Percentiles rank a stretch among this genome's conserved stretches.
These are phyloP conservation scores for Andrena marginata DNA, from an alignment of 2,888 invertebrate genomes.

Conservation along the genomic window DNA sequence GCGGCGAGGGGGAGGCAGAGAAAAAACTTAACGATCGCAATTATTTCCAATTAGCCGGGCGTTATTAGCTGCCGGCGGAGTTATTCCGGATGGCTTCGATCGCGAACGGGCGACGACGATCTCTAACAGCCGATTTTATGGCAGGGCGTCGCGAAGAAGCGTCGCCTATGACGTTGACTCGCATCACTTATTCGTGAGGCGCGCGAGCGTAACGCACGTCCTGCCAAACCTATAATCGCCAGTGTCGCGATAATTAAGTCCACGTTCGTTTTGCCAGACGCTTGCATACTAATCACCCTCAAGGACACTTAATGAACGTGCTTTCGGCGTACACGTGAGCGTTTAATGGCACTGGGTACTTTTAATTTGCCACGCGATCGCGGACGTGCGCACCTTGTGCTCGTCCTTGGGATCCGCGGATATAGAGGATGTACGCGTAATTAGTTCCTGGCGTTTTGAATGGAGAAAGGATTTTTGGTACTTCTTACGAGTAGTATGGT, in stretches of 20 bases:
- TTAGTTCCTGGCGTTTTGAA: too few relatives aligned
- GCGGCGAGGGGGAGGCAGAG: too few relatives aligned
- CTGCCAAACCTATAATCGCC: slow-evolving; percentile 46
- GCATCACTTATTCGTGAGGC: slow-evolving; percentile 53
- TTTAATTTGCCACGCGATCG: slow-evolving; percentile 11
- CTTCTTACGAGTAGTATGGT: too few relatives aligned
- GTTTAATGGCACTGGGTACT: slow-evolving; percentile 3
- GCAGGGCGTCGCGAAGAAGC: not conserved
- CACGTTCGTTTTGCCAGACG: slow-evolving; percentile 56
- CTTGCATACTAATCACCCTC: slow-evolving; percentile 65
- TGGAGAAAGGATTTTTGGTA: too few relatives aligned
- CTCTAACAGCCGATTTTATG: slow-evolving; percentile 34
- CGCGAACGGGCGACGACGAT: not conserved
- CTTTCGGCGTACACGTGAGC: slow-evolving; percentile 22
- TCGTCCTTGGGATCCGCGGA: too few relatives aligned
- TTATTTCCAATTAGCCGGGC: slow-evolving; percentile 31
- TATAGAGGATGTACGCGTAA: too few relatives aligned
- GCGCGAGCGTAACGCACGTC: slow-evolving; percentile 42
- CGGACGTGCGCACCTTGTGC: not conserved
- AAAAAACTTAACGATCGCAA: slow-evolving; percentile 20
- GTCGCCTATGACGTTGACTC: slow-evolving; percentile 12
- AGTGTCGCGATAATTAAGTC: slow-evolving; percentile 71
- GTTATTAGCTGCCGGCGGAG: not conserved
- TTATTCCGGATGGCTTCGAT: slow-evolving; percentile 7
- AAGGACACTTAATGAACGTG: slow-evolving; percentile 42